A percentile compares a stretch with the other conserved stretches of the same genome.
Evolutionary conservation across 2,113 vertebrate species (phyloP).

Genomic region (Collichthys lucidus): DNA sequence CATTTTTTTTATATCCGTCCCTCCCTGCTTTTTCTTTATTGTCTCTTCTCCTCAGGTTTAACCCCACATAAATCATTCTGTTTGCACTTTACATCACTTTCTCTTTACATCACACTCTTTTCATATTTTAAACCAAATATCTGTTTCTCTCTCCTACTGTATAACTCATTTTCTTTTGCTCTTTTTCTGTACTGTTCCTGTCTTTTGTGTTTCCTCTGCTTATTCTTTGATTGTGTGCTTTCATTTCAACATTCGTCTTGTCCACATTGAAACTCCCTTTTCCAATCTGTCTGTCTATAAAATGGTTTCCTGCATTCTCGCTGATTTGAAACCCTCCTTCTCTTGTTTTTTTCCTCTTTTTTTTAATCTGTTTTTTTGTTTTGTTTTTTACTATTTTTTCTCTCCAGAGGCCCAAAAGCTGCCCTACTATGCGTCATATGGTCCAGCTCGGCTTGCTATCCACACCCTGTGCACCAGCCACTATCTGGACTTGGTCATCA

Average conservation of each 20-base stretch:
- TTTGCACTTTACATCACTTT: background rate
- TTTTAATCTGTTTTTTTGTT: too few species aligned
- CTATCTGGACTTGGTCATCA: conserved; percentile 99
- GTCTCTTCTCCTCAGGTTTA: conserved; percentile 9
- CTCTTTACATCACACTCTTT: background rate
- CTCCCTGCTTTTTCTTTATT: background rate
- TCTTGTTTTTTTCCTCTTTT: background rate
- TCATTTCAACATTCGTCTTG: background rate
- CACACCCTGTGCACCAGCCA: conserved; percentile 97
- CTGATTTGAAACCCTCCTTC: background rate
- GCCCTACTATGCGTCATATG: conserved; percentile 94
- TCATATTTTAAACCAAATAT: background rate
- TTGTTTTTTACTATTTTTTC: background rate
- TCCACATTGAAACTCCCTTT: background rate
- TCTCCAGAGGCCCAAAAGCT: conserved; percentile 93
- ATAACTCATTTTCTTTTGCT: background rate
- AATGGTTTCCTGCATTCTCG: background rate
- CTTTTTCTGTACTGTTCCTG: background rate
- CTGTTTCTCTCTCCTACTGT: background rate
- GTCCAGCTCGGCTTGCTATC: conserved; percentile 92
- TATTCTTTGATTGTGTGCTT: background rate
- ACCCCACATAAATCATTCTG: conserved; percentile 2
- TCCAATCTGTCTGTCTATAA: background rate
- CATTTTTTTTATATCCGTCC: background rate
- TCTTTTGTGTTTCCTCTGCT: background rate